Evolutionary conservation across 2,888 invertebrate genomes (phyloP), one percentile per base, ranked within the genome.

Genomic region (Lomographa bimaculata): DNA sequence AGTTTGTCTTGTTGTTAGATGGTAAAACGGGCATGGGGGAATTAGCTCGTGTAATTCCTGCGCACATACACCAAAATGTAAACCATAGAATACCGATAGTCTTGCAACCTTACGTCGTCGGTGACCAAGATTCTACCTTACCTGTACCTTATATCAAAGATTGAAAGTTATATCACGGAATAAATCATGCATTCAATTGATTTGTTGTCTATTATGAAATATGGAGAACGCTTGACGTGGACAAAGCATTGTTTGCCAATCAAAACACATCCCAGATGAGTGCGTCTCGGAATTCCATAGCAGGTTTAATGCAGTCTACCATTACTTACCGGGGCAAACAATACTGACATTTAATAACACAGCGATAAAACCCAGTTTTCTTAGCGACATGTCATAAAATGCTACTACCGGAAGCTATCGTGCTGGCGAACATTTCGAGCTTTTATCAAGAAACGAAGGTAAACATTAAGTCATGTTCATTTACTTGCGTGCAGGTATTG

Each of bases 241-340:
- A 65, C 63, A 56, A 57, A 58, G 71, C 59, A 70, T 67, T 79
- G 79, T 77, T 78, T 74, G 79, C 75, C 75, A 83, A 81, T 83
- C 81, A 80, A 67, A 62, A 64, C 64, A 69, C 68, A 72, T 72
- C 69, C 59, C 53, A 49, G 48, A 46, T 46, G 50, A 46, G 41
- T 50, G 38, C 42, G 25, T 39, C 38, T 49, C 39, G 39, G 54
- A 51, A 54, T 54, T 50, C 48, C 46, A 27, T 32, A 33, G 33
- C 47, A 41, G 45, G 46, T 49, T 51, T 43, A 45, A 47, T 51
- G 34, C 44, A 47, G 41, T 43, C 32, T 39, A 19, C 36, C 30
- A 46, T 44, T 47, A 43, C 27, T 23, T 21, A 29, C 24, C 17
- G 35, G 25, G 37, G 21, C 38, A 40, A 21, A 40, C 46, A 18